Percentiles rank a stretch among this genome's conserved stretches.
phyloP scores from a whole-genome alignment of 2,113 vertebrate species.

The Lontra canadensis region DNA sequence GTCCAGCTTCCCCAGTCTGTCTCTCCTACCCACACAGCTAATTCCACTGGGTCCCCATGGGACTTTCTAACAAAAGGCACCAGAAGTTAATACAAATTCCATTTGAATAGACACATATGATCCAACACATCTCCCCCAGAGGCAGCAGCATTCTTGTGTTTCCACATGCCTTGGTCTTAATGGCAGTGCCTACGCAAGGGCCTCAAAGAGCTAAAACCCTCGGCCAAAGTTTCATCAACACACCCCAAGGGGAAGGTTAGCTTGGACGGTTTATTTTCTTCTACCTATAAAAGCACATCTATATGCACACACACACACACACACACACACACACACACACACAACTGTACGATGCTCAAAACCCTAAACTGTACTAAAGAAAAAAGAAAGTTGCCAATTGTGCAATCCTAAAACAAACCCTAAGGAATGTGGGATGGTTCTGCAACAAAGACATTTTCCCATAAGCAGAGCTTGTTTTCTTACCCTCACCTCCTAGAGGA shows the following conservation, averaged over 20 bases:
- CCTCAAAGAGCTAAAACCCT: neutral
- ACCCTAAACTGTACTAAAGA: neutral
- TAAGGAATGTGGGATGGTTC: neutral
- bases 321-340: neutral
- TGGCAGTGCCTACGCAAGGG: neutral
- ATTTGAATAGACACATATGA: neutral
- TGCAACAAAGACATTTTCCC: neutral
- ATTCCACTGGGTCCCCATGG: fast-evolving
- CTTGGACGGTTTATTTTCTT: neutral
- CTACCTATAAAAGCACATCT: neutral
- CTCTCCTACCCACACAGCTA: neutral
- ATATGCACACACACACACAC: neutral
- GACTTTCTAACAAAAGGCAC: neutral
- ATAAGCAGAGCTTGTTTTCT: neutral
- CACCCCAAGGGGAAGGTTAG: neutral
- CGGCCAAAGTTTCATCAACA: neutral
- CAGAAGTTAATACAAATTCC: neutral
- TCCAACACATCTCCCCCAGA: neutral
- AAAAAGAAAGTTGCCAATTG: neutral
- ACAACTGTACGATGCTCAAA: neutral
- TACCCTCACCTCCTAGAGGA: neutral
- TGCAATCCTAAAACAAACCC: neutral
- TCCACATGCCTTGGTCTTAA: neutral
- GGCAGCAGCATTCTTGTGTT: neutral
- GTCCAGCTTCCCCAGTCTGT: neutral